Conservation (phyloP, 2,797 vertebrate species). For the Cercopithecus petaurista region DNA sequence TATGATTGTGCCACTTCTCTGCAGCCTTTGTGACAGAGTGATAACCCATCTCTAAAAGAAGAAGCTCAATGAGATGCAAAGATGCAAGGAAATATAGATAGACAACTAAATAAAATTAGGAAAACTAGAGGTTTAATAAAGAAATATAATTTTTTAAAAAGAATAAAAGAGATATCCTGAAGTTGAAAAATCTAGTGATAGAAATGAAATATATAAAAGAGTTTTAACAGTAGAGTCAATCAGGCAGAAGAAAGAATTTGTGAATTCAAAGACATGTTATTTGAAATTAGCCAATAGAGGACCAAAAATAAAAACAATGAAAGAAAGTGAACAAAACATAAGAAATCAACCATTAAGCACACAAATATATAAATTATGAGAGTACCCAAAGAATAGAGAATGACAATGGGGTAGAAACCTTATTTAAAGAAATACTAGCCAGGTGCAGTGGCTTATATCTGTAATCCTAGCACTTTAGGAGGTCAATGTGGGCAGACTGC, state of each 20-base stretch:
- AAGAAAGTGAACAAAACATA: neutral
- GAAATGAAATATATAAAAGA: neutral
- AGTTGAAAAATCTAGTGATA: neutral
- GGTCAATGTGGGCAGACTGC: no score
- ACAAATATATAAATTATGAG: neutral
- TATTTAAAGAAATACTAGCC: neutral
- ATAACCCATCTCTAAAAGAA: no score
- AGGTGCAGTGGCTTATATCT: no score
- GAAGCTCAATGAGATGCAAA: neutral
- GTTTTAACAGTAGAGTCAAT: neutral
- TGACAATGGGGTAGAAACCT: neutral
- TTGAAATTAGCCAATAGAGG: neutral
- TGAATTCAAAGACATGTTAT: neutral
- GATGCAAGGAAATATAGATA: neutral
- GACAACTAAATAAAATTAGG: neutral
- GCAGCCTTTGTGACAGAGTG: no score
- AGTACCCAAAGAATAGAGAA: neutral
- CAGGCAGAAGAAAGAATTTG: neutral
- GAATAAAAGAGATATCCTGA: neutral
- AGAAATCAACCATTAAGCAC: neutral
- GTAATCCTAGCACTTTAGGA: no score
- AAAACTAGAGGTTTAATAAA: neutral
- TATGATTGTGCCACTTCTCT: no score
- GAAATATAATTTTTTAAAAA: no score
- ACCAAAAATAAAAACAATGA: neutral